A percentile compares a stretch with the other conserved stretches of the same genome.
Evolutionary conservation across 92 coral and sea anemone species (phyloP).

Genomic region (Porites evermanni): DNA sequence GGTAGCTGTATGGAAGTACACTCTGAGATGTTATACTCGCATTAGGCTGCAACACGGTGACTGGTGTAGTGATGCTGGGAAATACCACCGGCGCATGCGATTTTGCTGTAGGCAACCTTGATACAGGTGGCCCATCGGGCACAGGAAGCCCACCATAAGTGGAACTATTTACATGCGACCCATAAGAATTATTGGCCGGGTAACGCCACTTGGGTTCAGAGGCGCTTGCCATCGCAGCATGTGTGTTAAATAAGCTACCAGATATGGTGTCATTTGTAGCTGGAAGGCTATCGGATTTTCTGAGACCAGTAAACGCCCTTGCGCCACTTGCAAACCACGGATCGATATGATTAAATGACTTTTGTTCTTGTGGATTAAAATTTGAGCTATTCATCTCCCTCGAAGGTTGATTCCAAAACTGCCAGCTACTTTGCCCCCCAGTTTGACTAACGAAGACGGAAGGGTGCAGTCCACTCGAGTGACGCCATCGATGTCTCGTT

Average conservation of each 20-base stretch:
- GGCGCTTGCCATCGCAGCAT: not conserved
- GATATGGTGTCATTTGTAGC: not conserved
- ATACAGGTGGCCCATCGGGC: not conserved
- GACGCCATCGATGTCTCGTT: too few species aligned
- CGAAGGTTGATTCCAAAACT: not conserved
- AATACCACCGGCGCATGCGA: not conserved
- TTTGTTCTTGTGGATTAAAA: too few species aligned
- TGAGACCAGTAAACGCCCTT: not conserved
- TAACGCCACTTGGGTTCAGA: not conserved
- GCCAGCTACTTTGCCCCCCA: not conserved
- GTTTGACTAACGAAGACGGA: not conserved
- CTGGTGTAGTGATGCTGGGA: not conserved
- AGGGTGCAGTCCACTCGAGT: not conserved
- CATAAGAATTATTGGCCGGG: not conserved
- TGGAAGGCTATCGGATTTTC: not conserved
- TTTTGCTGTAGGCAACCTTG: not conserved
- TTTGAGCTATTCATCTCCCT: too few species aligned
- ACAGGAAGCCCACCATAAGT: not conserved
- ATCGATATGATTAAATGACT: too few species aligned
- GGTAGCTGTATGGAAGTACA: not conserved
- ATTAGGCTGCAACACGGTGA: not conserved
- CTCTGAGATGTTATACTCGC: constrained; percentile 9
- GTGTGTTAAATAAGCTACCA: not conserved
- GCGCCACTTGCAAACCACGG: too few species aligned
- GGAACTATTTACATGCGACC: not conserved